Evolutionary conservation across 2,888 invertebrate genomes (phyloP), one percentile per base, ranked within the genome.

Genomic region (Germaria angustata): DNA sequence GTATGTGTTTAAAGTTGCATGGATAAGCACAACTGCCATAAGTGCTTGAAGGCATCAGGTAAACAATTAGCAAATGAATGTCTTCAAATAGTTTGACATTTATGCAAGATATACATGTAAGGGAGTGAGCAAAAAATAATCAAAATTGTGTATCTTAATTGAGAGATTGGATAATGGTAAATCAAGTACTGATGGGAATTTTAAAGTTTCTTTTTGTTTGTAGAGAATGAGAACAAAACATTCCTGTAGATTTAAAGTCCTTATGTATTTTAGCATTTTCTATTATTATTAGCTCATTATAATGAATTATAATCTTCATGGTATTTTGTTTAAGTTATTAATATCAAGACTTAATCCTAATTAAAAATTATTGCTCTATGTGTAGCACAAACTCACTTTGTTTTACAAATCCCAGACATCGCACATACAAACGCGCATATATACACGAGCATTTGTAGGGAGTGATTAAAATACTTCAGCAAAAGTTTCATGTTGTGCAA

Each of bases 331-430:
- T 49, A 44, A 65, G 71, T 72, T 77, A 77, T 81, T 76, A 81
- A 81, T 76, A 59, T 77, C 49, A 66, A 59, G 71, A 65, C 76
- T 76, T 72, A 77, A 77, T 81, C 71, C 76, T 77, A 77, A 81
- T 81, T 76, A 81, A 81, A 76, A 77, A 77, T 61, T 76, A 55
- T 46, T 80, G 34, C 34, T 49, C 36, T 41, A 17, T 41, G 24
- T 36, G 32, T 34, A 61, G 41, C 20, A 9, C 24, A 46, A 28
- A 44, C 24, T 11, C 7, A 34, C 0, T 1, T 55, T 13, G 17
- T 66, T 61, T 34, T 39, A 59, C 57, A 39, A 66, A 68, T 68
- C 49, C 51, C 68, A 61, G 57, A 57, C 49, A 36, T 32, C 34
- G 39, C 46, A 57, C 15, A 44, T 9, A 39, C 13, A 39, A 28